Evolutionary conservation across 2,797 vertebrate genomes (phyloP).

Genomic region (Nyctalus aviator): DNA sequence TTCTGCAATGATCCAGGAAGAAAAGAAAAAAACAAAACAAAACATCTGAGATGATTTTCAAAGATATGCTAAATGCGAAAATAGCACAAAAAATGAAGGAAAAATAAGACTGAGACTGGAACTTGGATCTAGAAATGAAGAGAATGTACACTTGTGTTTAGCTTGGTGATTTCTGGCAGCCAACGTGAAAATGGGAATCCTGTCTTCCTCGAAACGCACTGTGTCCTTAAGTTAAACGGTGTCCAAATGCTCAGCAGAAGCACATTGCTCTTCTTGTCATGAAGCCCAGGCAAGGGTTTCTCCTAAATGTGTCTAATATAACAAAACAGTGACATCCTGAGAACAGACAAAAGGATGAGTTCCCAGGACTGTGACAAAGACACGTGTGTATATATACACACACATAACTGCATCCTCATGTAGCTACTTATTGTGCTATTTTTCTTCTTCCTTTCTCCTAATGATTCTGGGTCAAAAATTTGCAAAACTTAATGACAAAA

Average conservation of each 20-base stretch:
- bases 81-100: not conserved
- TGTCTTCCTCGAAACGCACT: not conserved
- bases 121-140: not conserved
- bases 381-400: rapidly evolving
- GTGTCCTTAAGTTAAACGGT: not conserved
- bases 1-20: not conserved
- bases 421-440: not conserved
- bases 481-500: not conserved
- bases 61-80: not conserved
- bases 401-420: rapidly evolving
- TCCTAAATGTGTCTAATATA: not conserved
- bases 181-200: not conserved
- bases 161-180: not conserved
- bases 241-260: not conserved
- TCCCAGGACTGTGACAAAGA: not conserved
- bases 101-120: not conserved
- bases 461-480: not conserved
- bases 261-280: not conserved
- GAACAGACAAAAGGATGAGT: not conserved
- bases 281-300: not conserved
- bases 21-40: not conserved
- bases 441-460: not conserved
- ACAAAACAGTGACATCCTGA: not conserved
- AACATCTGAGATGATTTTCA: not conserved
- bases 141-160: not conserved